Base-by-base conservation (phyloP, 2,797 vertebrate genomes). In the Apogon talboti region DNA sequence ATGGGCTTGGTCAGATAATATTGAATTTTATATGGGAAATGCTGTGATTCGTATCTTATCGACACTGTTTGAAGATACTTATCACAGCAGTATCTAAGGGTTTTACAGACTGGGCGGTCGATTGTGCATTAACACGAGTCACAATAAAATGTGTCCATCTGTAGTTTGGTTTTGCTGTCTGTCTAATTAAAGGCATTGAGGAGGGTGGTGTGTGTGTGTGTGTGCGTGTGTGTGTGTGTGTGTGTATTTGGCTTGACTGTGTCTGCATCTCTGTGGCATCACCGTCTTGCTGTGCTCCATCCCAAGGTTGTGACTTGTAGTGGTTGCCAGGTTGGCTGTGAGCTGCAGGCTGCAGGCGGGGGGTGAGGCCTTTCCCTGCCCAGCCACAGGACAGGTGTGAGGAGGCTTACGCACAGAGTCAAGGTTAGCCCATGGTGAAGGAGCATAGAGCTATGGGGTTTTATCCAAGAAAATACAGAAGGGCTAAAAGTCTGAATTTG, bases 311-410 rank as follows among this genome's bases (percentile, higher is more conserved):
- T 60, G 16, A 66, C 79, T 78, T 66, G 67, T 56, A 79, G 81
- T 78, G 15, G 54, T 69, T 91, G 90, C 83, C 82, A 89, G 81
- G 30, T 83, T 78, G 87, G 75, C 80, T 81, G 88, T 78, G 79
- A 87, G 80, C 82, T 62, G 51, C 61, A 19, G 63, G 80, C 82
- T 62, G 51, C 59, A 19, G 63, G 78, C 35, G 30, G 68, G 64
- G 41, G 70, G 62, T 13, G 49, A 56, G 57, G 52, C 54, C 52
- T 84, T 83, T 83, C 69, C 83, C 66, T 70, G 60, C 71, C 69
- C 76, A 55, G 86, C 76, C 85, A 78, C 76, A 28, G 63, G 78
- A 79, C 88, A 89, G 87, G 87, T 90, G 89, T 86, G 85, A 78
- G 73, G 78, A 78, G 64, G 74, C 74, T 79, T 64, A 58, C 11